Evolutionary conservation across 2,113 vertebrate genomes (phyloP), one percentile per base, ranked within the genome.

Genomic region (Canis aureus): DNA sequence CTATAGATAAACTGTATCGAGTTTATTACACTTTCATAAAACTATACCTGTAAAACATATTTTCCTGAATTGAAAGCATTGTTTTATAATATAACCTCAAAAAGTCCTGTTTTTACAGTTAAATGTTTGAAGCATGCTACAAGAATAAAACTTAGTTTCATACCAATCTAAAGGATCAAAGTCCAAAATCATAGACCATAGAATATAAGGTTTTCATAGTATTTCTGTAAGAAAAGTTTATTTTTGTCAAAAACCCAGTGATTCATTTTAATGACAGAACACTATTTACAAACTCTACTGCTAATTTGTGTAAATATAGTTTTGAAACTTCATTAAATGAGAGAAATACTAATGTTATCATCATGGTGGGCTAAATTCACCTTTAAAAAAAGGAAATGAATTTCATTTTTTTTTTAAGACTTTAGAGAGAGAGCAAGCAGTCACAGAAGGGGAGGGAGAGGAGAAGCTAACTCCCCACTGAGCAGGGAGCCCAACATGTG

Each of bases 261-360:
- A 49, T 89, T 59, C 60, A 2, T 20, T n/a, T 27, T 84, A 60
- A 43, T 35, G 16, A 67, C 29, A 80, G 51, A 84, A 83, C 4
- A 66, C 4, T 95, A 51, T 79, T 87, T 93, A 38, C 1, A 87
- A 73, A 53, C 53, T 83, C 23, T 81, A 11, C 51, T 59, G 32
- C 43, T 94, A 83, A 83, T 92, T 78, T 96, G 62, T 4, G 1
- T 95, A 79, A 85, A 84, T 66, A 27, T 95, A 67, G 89, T 81
- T 92, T 86, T 91, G 38, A 95, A 90, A 78, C 90, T 64, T 89
- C 38, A 35, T 38, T 86, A 74, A 55, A 62, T 2, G 16, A 86
- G 59, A 62, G 87, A 97, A 92, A 90, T 85, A 10, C 17, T 80
- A 55, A 79, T 59, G 69, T 12, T 53, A 49, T 22, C 87, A 79